phyloP scores from a whole-genome alignment of 2,797 vertebrate genomes.

The Pangasius djambal region DNA sequence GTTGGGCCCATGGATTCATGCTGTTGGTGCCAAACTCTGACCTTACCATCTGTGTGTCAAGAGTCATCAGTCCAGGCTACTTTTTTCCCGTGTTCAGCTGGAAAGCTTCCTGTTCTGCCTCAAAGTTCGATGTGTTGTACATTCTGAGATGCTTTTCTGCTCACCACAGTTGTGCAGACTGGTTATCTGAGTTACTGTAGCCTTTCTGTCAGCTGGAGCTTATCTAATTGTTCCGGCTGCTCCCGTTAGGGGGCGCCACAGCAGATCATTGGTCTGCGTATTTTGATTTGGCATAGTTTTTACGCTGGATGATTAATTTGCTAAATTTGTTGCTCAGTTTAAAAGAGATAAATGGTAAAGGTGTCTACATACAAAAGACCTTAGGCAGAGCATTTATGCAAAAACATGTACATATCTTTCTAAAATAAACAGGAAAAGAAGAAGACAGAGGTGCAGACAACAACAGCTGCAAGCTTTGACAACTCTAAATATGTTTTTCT shows the following conservation, averaged over 20 bases:
- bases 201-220: neutral
- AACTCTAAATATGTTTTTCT: constrained; percentile 9
- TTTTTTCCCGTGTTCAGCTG: neutral
- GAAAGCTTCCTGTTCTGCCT: neutral
- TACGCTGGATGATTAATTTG: neutral
- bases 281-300: too few relatives aligned
- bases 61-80: neutral
- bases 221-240: neutral
- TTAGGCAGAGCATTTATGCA: neutral
- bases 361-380: neutral
- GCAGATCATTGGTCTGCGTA: too few relatives aligned
- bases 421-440: constrained; percentile 13
- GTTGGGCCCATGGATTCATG: neutral
- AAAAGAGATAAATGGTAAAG: constrained; percentile 1
- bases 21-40: neutral
- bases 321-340: neutral
- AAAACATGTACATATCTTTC: neutral
- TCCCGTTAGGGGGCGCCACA: too few relatives aligned
- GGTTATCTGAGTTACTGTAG: neutral
- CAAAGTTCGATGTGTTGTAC: neutral
- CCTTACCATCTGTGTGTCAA: neutral
- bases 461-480: neutral
- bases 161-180: neutral
- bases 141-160: neutral
- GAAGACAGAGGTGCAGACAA: neutral